Conservation (phyloP, 2,797 vertebrate genomes). For the Anomalospiza imberbis region DNA sequence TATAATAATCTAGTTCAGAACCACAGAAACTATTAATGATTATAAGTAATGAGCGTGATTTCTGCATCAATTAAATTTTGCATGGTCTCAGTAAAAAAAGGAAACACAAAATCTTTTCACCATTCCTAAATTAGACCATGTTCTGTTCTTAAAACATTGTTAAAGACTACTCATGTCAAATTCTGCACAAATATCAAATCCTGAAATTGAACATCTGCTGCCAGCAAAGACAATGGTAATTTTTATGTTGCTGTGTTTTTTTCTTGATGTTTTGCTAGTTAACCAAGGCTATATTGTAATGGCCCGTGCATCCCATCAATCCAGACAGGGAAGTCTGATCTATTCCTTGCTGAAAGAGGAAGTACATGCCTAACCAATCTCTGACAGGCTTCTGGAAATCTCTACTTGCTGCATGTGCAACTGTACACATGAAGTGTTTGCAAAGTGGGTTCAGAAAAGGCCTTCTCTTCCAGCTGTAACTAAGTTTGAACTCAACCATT, state of each 20-base stretch:
- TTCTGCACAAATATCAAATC: background rate
- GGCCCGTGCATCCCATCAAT: background rate
- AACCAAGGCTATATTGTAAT: background rate
- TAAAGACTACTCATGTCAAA: background rate
- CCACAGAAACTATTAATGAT: background rate
- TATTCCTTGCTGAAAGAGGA: conserved; percentile 4
- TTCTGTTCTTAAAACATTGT: background rate
- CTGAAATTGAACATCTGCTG: background rate
- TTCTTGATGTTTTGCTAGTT: background rate
- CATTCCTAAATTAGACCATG: background rate
- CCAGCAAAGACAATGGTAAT: background rate
- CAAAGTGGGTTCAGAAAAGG: conserved; percentile 2
- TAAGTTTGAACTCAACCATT: conserved; percentile 31
- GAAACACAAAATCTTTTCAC: background rate
- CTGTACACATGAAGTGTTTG: background rate
- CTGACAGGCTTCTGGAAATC: conserved; percentile 24
- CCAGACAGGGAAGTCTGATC: background rate
- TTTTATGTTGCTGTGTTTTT: background rate
- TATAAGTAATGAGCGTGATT: background rate
- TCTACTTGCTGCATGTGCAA: background rate
- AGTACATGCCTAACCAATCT: background rate
- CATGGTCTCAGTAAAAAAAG: background rate
- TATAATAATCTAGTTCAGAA: background rate
- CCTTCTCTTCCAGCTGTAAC: background rate
- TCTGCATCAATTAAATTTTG: background rate